Conservation (phyloP, 2,797 vertebrate genomes). For the Epinephelus malabaricus region DNA sequence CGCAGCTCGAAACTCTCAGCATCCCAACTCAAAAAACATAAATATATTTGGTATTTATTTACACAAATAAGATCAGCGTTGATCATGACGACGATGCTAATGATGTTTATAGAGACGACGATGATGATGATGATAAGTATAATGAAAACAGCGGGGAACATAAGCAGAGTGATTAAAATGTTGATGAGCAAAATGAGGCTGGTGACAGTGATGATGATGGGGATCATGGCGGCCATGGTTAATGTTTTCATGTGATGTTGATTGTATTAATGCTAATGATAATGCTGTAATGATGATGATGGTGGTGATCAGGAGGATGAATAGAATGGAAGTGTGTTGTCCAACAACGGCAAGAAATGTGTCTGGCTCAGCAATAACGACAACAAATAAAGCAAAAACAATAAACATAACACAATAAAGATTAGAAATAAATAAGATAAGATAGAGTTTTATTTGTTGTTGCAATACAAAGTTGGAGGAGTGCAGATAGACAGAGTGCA, state of each 20-base stretch:
- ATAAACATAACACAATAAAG: not conserved
- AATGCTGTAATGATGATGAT: slow-evolving; percentile 25
- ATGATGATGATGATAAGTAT: slow-evolving; percentile 46
- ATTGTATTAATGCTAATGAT: slow-evolving; percentile 65
- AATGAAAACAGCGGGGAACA: slow-evolving; percentile 60
- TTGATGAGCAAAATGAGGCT: slow-evolving; percentile 67
- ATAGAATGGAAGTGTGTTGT: not conserved
- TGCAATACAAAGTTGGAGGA: too few relatives aligned
- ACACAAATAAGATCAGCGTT: slow-evolving; percentile 52
- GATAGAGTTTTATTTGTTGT: too few relatives aligned
- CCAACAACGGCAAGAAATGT: not conserved
- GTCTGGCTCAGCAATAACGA: not conserved
- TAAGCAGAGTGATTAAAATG: slow-evolving; percentile 56
- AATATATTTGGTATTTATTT: slow-evolving; percentile 45
- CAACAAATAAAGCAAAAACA: not conserved
- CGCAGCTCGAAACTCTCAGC: not conserved
- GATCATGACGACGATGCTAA: slow-evolving; percentile 37
- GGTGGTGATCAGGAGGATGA: not conserved
- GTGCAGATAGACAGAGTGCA: too few relatives aligned
- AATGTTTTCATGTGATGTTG: slow-evolving; percentile 67
- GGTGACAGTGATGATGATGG: slow-evolving; percentile 46
- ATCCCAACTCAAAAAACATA: not conserved
- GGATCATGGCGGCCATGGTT: slow-evolving; percentile 5
- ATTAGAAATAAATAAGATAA: not conserved
- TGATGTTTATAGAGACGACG: slow-evolving; percentile 47